Evolutionary conservation across 2,797 vertebrate genomes (phyloP).

Genomic region (Taeniopygia guttata): DNA sequence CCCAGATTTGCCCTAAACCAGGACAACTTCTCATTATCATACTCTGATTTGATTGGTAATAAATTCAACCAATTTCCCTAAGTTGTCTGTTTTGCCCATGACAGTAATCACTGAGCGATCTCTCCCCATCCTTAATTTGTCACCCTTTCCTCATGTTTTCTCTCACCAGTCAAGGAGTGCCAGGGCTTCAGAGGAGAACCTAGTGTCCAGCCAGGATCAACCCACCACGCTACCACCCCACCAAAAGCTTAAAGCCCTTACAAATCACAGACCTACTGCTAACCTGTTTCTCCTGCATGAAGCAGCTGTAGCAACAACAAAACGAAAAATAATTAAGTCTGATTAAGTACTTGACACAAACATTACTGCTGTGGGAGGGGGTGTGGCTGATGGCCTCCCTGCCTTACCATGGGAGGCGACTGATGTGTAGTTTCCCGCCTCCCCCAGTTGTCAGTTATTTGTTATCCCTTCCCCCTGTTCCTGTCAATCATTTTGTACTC

Average conservation of each 20-base stretch:
- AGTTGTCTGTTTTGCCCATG: neutral
- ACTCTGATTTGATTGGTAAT: neutral
- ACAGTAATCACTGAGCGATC: neutral
- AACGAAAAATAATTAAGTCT: neutral
- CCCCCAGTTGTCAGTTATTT: too few species aligned
- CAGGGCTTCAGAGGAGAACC: neutral
- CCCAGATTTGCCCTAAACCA: too few species aligned
- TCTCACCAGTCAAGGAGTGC: neutral
- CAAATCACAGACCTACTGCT: neutral
- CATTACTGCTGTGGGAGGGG: neutral
- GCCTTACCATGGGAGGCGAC: too few species aligned
- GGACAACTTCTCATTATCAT: neutral
- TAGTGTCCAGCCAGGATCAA: neutral
- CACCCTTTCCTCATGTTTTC: neutral
- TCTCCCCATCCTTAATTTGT: neutral
- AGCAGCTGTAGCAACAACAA: neutral
- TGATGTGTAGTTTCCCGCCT: too few species aligned
- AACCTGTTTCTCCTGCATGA: neutral
- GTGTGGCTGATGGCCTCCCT: too few species aligned
- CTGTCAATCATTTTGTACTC: too few species aligned
- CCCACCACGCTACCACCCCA: neutral
- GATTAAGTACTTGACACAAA: neutral
- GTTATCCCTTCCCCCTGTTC: too few species aligned
- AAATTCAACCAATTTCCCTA: neutral
- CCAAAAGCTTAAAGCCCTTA: neutral